These are phyloP conservation scores for Metopia argyrocephala DNA, from an alignment of 2,888 invertebrate genomes.

Conservation along the genomic window DNA sequence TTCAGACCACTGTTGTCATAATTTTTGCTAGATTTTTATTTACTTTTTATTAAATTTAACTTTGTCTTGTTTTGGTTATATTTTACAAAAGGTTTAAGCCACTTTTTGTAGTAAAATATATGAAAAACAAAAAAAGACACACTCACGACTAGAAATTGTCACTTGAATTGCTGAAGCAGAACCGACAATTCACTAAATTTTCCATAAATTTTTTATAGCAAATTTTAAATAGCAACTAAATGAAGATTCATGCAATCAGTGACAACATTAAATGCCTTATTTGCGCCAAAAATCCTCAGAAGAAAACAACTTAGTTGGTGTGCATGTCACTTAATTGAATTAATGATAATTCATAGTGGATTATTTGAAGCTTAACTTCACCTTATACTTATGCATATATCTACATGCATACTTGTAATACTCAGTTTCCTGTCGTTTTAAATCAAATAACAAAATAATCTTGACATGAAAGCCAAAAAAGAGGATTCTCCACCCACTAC, in stretches of 20 bases:
- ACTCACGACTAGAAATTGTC: constrained; percentile 45
- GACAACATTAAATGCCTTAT: background rate
- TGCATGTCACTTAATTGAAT: background rate
- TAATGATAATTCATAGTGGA: background rate
- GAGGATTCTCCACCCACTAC: constrained; percentile 9
- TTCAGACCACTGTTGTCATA: too few species aligned
- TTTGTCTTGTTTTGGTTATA: constrained; percentile 26
- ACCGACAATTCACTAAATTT: constrained; percentile 21
- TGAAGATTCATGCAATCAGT: background rate
- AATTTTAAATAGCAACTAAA: background rate
- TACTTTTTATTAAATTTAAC: background rate
- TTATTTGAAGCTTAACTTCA: background rate
- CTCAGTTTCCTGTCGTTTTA: constrained; percentile 13
- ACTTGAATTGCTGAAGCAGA: constrained; percentile 61
- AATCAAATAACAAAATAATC: background rate
- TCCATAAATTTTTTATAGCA: background rate
- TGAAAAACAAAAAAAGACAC: constrained; percentile 3
- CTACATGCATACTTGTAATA: too few species aligned
- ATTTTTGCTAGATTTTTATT: constrained; percentile 4
- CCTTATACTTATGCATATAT: too few species aligned
- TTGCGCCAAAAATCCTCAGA: background rate
- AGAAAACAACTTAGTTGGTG: background rate
- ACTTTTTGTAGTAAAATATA: constrained; percentile 34
- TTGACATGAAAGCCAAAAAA: background rate
- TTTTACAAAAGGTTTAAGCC: constrained; percentile 56